Evolutionary conservation across 2,888 invertebrate species (phyloP).

Genomic region (Drosophila kambysellisi): DNA sequence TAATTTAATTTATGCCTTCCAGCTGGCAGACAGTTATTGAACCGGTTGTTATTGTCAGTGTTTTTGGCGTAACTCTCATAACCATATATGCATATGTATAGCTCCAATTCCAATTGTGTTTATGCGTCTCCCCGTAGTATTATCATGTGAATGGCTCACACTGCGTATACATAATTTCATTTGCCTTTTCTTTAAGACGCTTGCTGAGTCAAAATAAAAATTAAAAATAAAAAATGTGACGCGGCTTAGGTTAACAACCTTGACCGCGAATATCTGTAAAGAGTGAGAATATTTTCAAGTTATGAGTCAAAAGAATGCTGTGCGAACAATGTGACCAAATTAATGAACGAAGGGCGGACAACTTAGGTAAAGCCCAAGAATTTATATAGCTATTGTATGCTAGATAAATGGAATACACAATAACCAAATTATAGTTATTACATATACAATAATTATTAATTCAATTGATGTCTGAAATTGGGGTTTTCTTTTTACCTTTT

Average conservation of each 20-base stretch:
- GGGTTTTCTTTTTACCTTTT: not conserved
- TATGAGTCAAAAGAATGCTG: not conserved
- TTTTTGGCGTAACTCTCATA: conserved; percentile 29
- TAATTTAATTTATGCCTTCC: conserved; percentile 68
- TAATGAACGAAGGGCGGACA: not conserved
- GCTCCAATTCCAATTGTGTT: conserved; percentile 35
- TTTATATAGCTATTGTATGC: not conserved
- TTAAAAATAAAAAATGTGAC: conserved; percentile 36
- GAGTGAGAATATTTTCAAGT: conserved; percentile 34
- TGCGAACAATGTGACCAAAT: not conserved
- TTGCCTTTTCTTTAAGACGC: not conserved
- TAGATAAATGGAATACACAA: not conserved
- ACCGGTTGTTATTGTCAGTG: conserved; percentile 59
- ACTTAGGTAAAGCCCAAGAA: not conserved
- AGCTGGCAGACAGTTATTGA: conserved; percentile 74
- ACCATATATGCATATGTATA: conserved; percentile 1
- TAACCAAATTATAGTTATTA: not conserved
- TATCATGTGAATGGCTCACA: conserved; percentile 25
- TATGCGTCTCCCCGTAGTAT: conserved; percentile 27
- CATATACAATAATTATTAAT: not conserved
- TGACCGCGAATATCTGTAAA: conserved; percentile 66
- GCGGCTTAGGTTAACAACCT: conserved; percentile 71
- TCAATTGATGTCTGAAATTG: not conserved
- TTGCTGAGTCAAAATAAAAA: conserved; percentile 1
- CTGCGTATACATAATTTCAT: conserved; percentile 60